Base-by-base conservation (phyloP, 2,797 vertebrate genomes). In the Hippopotamyrus pictus region DNA sequence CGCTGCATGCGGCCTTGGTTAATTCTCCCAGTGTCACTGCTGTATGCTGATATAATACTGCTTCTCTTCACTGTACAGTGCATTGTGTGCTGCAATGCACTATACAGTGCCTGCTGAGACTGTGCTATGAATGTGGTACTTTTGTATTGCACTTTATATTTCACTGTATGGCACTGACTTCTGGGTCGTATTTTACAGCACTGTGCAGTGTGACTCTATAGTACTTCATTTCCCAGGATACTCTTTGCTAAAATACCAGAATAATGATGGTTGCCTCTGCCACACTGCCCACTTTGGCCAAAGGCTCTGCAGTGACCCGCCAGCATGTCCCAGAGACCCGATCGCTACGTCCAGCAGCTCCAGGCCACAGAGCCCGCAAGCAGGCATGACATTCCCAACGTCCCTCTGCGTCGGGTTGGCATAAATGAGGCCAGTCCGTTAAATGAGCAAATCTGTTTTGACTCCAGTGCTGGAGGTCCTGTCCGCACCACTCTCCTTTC, bases 151-250 rank as follows among this genome's bases (percentile, higher is more conserved):
- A 76, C 69, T 41, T 48, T 48, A n/a, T 48, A 83, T 83, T 48
- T 46, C 79, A 83, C 19, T 83, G n/a, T 83, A n/a, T 50, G n/a
- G 44, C 41, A 83, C 19, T 48, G 37, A n/a, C n/a, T 48, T 48
- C 3, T 29, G 1, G 46, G 41, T 85, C 1, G 2, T 53, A 85
- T 29, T 29, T 14, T 51, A 22, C 22, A 1, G 22, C 48, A 53
- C 17, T 50, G 25, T 53, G 25, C 83, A 53, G n/a, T 25, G n/a
- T 33, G 44, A 50, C 22, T 85, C n/a, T 25, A 44, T 51, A 14
- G 83, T 85, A 51, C 83, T 85, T 51, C 48, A 85, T 85, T 50
- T 85, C 48, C 83, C 83, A 85, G n/a, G 83, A 22, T 51, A 85
- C 44, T 53, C n/a, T 85, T 50, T 25, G n/a, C 41, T 50, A 85